Evolutionary conservation across 2,797 vertebrate genomes (phyloP).

Genomic region (Rhabdomys pumilio): DNA sequence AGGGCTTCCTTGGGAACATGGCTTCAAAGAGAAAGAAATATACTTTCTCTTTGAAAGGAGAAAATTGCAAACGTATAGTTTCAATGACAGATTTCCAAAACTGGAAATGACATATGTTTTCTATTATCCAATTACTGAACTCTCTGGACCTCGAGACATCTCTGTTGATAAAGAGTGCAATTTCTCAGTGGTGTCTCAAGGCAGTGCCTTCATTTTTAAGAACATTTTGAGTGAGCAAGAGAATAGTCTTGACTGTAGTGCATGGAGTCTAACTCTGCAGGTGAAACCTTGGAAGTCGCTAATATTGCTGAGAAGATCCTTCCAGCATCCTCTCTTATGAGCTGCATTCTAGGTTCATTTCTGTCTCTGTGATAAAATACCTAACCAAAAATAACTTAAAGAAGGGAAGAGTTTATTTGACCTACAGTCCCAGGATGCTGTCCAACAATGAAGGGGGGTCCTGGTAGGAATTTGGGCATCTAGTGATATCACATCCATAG

Average conservation of each 20-base stretch:
- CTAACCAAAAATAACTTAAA: not conserved
- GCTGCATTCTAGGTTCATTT: not conserved
- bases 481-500: not conserved
- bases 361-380: not conserved
- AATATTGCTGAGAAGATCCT: slow-evolving; percentile 65
- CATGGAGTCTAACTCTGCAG: slow-evolving; percentile 65
- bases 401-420: not conserved
- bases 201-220: not conserved
- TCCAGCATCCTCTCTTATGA: not conserved
- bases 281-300: slow-evolving; percentile 70
- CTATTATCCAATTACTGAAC: not conserved
- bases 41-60: not conserved
- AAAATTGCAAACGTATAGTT: not conserved
- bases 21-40: not conserved
- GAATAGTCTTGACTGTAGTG: not conserved
- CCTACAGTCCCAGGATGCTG: not conserved
- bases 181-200: not conserved
- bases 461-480: not conserved
- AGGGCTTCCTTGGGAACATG: not conserved
- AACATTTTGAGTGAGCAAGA: slow-evolving; percentile 54
- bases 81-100: not conserved
- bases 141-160: not conserved
- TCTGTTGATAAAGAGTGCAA: not conserved
- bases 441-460: not conserved
- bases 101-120: not conserved